Percentiles rank a stretch among this genome's conserved stretches.
These are phyloP conservation scores for Micromys minutus DNA, from an alignment of 2,113 vertebrate species.

Conservation along the genomic window DNA sequence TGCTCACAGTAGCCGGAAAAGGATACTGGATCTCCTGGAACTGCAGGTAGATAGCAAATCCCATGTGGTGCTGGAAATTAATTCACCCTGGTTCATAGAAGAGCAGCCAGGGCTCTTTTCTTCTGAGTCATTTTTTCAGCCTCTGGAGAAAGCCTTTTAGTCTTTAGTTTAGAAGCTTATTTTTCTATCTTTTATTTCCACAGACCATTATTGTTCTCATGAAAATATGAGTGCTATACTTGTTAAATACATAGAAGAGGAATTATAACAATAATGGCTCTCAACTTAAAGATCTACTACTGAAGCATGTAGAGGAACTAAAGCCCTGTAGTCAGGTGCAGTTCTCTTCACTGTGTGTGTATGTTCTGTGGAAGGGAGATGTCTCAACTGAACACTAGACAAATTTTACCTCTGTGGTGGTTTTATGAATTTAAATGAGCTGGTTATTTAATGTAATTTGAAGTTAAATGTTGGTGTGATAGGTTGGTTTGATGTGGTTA, in stretches of 20 bases:
- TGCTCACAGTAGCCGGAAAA: background rate
- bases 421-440: background rate
- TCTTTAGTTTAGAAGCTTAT: background rate
- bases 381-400: background rate
- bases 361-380: rapidly evolving
- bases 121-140: background rate
- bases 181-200: background rate
- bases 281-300: background rate
- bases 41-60: background rate
- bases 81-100: background rate
- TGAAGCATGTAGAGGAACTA: background rate
- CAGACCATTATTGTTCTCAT: background rate
- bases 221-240: background rate
- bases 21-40: background rate
- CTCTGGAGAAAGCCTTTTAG: background rate
- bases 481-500: background rate
- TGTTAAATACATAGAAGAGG: background rate
- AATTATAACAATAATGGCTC: background rate
- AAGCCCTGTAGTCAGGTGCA: background rate
- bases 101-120: background rate
- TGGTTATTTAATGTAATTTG: background rate
- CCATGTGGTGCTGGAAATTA: background rate
- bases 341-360: background rate
- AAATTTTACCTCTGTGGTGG: background rate
- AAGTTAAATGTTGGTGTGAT: background rate